phyloP scores from a whole-genome alignment of 2,113 vertebrate species.

The Spilogale gracilis region DNA sequence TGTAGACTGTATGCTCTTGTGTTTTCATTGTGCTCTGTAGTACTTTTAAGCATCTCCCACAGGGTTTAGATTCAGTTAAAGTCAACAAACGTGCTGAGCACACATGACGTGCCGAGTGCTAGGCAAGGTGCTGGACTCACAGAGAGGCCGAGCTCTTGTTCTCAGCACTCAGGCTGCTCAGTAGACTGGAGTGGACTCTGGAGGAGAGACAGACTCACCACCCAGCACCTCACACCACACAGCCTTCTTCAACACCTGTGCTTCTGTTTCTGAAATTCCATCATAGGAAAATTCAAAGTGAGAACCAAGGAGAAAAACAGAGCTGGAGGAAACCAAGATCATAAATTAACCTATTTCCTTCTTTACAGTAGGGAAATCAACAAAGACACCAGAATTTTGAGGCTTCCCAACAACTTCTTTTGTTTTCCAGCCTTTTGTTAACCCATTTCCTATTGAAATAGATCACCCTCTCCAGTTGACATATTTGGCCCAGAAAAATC shows the following conservation, averaged over 20 bases:
- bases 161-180: neutral
- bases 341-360: neutral
- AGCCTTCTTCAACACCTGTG: neutral
- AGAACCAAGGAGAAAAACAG: neutral
- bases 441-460: conserved; percentile 57
- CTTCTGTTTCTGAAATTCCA: conserved; percentile 42
- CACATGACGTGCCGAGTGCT: accelerated
- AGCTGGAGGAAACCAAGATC: neutral
- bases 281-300: conserved; percentile 7
- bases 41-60: neutral
- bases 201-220: neutral
- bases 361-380: neutral
- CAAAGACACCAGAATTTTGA: conserved; percentile 9
- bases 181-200: neutral
- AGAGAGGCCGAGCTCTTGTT: neutral
- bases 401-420: conserved; percentile 9
- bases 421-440: neutral
- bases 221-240: neutral
- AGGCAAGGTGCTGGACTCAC: neutral
- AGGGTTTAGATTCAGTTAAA: neutral
- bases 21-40: neutral
- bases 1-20: neutral
- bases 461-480: neutral
- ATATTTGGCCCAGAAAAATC: conserved; percentile 16
- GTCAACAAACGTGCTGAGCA: neutral